A percentile compares a stretch with the other conserved stretches of the same genome.
Evolutionary conservation across 2,888 invertebrate genomes (phyloP).

Genomic region (Crossocerus cetratus): DNA sequence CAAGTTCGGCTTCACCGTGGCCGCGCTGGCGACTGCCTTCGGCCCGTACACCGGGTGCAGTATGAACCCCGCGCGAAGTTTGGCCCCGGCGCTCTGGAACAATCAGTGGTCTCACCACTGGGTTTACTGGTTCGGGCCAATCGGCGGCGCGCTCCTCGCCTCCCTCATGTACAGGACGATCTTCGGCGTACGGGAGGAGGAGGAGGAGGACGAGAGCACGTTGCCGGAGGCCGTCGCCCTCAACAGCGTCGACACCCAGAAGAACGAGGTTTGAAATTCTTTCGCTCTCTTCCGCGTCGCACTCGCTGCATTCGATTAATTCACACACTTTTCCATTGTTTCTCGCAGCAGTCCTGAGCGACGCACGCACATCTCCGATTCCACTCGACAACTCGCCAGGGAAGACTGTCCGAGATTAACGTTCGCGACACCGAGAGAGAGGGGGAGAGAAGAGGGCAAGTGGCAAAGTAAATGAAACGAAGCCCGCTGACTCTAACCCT

Average conservation of each 20-base stretch:
- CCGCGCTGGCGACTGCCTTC: slow-evolving; percentile 71
- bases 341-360: no score
- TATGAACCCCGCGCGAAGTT: slow-evolving; percentile 83
- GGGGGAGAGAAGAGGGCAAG: no score
- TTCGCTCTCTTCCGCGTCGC: no score
- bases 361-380: no score
- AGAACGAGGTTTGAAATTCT: slow-evolving; percentile 57
- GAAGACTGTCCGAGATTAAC: no score
- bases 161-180: slow-evolving; percentile 66
- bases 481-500: no score
- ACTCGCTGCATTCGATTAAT: no score
- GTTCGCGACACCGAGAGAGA: no score
- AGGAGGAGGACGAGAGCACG: slow-evolving; percentile 39
- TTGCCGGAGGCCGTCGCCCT: slow-evolving; percentile 65
- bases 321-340: no score
- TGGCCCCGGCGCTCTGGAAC: slow-evolving; percentile 75
- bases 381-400: no score
- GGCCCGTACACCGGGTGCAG: slow-evolving; percentile 82
- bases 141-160: slow-evolving; percentile 66
- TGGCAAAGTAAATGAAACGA: no score
- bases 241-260: slow-evolving; percentile 64
- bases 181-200: slow-evolving; percentile 57
- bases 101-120: slow-evolving; percentile 72
- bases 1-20: slow-evolving; percentile 75
- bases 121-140: slow-evolving; percentile 75